These are phyloP conservation scores for Pristiophorus japonicus DNA, from an alignment of 2,113 vertebrate genomes.

Conservation along the genomic window DNA sequence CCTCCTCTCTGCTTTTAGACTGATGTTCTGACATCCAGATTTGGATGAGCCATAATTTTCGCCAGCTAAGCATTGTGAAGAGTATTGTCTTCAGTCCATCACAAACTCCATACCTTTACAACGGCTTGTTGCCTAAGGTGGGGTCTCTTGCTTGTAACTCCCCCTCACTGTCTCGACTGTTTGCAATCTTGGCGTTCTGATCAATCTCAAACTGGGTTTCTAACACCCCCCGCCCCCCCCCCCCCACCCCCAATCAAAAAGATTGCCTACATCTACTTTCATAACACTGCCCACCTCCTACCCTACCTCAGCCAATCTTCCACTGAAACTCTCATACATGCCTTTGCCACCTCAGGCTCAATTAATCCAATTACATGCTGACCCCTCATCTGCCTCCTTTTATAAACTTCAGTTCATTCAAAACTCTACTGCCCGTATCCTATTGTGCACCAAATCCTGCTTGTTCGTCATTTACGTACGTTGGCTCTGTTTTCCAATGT, in stretches of 20 bases:
- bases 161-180: not conserved
- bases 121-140: too few relatives aligned
- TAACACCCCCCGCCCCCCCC: not conserved
- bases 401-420: too few relatives aligned
- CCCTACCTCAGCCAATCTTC: not conserved
- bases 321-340: not conserved
- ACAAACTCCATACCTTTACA: not conserved
- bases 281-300: not conserved
- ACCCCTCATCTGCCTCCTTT: not conserved
- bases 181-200: not conserved
- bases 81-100: not conserved
- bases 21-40: not conserved
- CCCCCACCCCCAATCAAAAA: not conserved
- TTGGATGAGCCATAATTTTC: not conserved
- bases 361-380: not conserved
- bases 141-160: too few relatives aligned
- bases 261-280: not conserved
- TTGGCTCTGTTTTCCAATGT: not conserved
- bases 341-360: not conserved
- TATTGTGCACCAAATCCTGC: not conserved
- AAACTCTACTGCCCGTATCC: too few relatives aligned
- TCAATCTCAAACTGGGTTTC: not conserved
- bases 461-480: not conserved
- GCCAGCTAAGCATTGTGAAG: not conserved
- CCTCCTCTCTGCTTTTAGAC: not conserved